These are phyloP conservation scores for Trachelus troglodyta DNA, from an alignment of 2,888 invertebrate genomes.

Conservation along the genomic window DNA sequence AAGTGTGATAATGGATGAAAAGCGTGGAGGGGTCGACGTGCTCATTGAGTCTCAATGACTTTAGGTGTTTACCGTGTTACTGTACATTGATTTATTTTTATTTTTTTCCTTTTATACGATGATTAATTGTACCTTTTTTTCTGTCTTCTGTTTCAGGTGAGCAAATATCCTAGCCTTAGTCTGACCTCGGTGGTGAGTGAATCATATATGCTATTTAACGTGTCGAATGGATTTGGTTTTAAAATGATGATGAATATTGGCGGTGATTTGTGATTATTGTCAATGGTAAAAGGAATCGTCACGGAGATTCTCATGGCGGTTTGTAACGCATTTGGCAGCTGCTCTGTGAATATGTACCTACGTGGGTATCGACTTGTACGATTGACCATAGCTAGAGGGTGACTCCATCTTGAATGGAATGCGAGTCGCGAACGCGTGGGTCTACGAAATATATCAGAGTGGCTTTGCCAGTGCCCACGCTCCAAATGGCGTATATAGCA, in stretches of 20 bases:
- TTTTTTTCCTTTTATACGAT: not conserved
- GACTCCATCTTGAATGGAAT: conserved; percentile 47
- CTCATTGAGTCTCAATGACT: not conserved
- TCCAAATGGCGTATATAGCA: conserved; percentile 8
- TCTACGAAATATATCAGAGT: conserved; percentile 42
- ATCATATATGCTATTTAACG: not conserved
- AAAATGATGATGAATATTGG: not conserved
- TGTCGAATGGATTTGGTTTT: not conserved
- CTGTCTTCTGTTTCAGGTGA: not conserved
- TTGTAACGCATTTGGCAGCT: conserved; percentile 38
- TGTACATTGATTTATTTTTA: too few species aligned
- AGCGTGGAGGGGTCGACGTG: not conserved
- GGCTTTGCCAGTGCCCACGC: conserved; percentile 35
- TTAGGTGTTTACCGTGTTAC: not conserved
- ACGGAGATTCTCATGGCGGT: not conserved
- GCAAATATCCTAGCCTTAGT: not conserved
- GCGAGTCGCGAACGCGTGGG: conserved; percentile 40
- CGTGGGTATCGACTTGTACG: conserved; percentile 50
- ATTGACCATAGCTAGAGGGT: conserved; percentile 29
- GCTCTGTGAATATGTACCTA: conserved; percentile 28
- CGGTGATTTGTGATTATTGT: not conserved
- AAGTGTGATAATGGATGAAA: not conserved
- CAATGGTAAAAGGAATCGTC: not conserved
- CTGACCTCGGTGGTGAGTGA: not conserved
- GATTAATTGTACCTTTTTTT: not conserved